Evolutionary conservation across 2,113 vertebrate species (phyloP).

Genomic region (Melanocharis versteri): DNA sequence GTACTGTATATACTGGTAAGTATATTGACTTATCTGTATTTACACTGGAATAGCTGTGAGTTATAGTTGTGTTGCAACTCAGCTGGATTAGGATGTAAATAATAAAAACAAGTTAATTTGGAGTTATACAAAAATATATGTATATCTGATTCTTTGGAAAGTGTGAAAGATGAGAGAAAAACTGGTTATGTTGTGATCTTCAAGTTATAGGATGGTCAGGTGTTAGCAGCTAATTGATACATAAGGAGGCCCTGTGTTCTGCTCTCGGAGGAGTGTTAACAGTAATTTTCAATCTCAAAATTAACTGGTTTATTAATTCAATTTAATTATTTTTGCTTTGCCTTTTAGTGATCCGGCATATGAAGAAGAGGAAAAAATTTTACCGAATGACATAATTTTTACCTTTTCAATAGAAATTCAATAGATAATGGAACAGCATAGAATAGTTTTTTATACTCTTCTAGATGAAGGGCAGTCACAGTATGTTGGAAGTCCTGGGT

Average conservation of each 20-base stretch:
- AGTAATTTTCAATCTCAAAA: background rate
- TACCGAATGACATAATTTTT: background rate
- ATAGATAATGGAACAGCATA: background rate
- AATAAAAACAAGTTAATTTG: background rate
- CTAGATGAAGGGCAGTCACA: background rate
- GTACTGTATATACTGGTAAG: background rate
- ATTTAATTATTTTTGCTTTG: background rate
- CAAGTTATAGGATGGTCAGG: background rate
- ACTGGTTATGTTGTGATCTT: background rate
- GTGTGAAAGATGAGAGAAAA: background rate
- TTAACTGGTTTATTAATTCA: background rate
- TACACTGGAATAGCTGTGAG: background rate
- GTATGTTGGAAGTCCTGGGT: background rate
- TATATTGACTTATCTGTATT: background rate
- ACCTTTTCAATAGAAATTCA: background rate
- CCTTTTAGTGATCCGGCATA: background rate
- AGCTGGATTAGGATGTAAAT: background rate
- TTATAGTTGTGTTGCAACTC: background rate
- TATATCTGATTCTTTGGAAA: background rate
- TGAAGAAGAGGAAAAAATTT: background rate
- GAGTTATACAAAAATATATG: background rate
- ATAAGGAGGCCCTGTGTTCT: background rate
- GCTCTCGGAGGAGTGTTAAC: background rate
- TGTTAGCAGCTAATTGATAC: background rate
- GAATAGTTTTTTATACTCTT: background rate